phyloP scores from a whole-genome alignment of 2,797 vertebrate genomes.

The Pterois miles region DNA sequence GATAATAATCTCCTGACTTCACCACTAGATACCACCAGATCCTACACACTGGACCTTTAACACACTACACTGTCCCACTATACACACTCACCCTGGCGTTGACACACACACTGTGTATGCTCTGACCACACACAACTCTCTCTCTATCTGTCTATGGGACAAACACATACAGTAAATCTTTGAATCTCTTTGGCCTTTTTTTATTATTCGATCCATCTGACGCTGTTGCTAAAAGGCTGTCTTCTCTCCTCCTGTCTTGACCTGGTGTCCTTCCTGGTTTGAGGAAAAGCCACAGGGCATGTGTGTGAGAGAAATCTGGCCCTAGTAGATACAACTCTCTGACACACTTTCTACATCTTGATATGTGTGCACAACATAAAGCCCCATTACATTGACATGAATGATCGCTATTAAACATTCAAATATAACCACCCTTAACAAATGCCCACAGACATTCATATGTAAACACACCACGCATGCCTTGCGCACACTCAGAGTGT shows the following conservation, averaged over 20 bases:
- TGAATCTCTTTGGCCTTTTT: slow-evolving; percentile 51
- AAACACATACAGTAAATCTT: slow-evolving; percentile 31
- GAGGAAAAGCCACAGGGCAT: not conserved
- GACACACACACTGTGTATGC: not conserved
- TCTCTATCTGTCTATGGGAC: slow-evolving; percentile 15
- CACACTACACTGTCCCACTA: not conserved
- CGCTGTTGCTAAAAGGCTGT: slow-evolving; percentile 45
- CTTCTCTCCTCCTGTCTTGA: slow-evolving; percentile 38
- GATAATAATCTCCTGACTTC: too few species aligned
- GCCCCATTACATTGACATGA: slow-evolving; percentile 16
- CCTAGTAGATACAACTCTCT: slow-evolving; percentile 35
- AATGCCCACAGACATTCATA: slow-evolving; percentile 22
- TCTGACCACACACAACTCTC: slow-evolving; percentile 8
- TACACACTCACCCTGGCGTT: not conserved
- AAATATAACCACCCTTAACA: slow-evolving; percentile 29
- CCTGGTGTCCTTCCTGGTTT: slow-evolving; percentile 55
- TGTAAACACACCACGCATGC: slow-evolving; percentile 31
- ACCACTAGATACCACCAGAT: too few species aligned
- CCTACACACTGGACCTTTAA: too few species aligned
- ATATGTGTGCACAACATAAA: slow-evolving; percentile 10
- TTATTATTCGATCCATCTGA: slow-evolving; percentile 40
- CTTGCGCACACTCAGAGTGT: slow-evolving; percentile 37
- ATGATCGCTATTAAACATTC: slow-evolving; percentile 27
- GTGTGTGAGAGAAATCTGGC: slow-evolving; percentile 28
- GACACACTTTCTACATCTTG: slow-evolving; percentile 11